Conservation (phyloP, 2,888 invertebrate genomes). For the Choreutis nemorana region DNA sequence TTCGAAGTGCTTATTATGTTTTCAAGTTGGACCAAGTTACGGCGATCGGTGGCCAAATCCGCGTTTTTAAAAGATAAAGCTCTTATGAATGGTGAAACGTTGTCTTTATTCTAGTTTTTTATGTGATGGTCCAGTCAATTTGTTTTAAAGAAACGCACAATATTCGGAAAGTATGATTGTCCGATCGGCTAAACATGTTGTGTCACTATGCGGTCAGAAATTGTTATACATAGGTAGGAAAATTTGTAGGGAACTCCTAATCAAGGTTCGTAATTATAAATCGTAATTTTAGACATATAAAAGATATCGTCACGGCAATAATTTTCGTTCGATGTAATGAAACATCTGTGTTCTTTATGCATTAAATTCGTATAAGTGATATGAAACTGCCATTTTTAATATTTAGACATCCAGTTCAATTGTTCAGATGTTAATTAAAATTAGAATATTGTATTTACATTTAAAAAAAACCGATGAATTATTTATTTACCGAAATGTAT, state of each 20-base stretch:
- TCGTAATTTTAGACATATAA: conserved; percentile 4
- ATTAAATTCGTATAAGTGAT: conserved; percentile 51
- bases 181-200: conserved; percentile 28
- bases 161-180: conserved; percentile 18
- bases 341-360: conserved; percentile 33
- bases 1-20: conserved; percentile 8
- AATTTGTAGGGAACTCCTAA: conserved; percentile 19
- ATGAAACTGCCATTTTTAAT: conserved; percentile 59
- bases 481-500: no score
- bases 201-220: no score
- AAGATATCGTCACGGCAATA: conserved; percentile 40
- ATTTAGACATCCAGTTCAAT: neutral
- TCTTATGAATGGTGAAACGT: no score
- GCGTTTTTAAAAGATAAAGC: conserved; percentile 10
- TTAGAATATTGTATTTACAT: no score
- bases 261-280: conserved; percentile 21
- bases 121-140: no score
- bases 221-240: conserved; percentile 24
- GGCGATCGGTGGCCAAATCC: conserved; percentile 37
- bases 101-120: no score
- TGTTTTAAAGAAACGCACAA: conserved; percentile 36
- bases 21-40: conserved; percentile 56
- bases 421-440: no score
- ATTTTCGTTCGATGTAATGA: conserved; percentile 22
- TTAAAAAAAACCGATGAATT: no score